Base-by-base conservation (phyloP, 1,140 invertebrate species). In the Caenorhabditis brenneri region DNA sequence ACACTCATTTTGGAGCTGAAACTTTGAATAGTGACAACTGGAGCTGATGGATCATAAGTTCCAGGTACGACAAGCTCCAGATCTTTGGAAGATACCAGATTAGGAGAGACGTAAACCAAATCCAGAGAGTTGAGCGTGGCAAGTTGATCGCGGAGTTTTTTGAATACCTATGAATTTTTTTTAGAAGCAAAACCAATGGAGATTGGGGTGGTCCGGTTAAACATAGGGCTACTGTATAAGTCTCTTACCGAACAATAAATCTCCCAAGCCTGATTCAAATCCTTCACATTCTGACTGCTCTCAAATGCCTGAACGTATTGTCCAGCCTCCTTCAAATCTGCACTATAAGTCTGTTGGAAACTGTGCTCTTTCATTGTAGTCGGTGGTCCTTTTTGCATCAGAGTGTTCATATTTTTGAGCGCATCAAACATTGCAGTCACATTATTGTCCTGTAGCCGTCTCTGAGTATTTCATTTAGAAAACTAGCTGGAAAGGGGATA, bases 241-340 rank as follows among this genome's bases (percentile, higher is more conserved):
- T 19, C 5, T n/a, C 55, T 49, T 24, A 85, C 85, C 33, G 80
- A 81, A 91, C 99, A 99, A 91, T 99, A 99, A 0, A 98, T 92
- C 91, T 99, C 97, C 98, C 98, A 99, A 16, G 98, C 97, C 91
- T 97, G 95, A 89, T 97, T 97, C 29, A 99, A 92, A 88, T 99
- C 96, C 80, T 96, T 93, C 0, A 95, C 94, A 88, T 97, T 96
- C 3, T 94, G 93, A 0, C 95, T 95, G 22, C 94, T 93, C 91
- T 96, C 95, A 88, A 95, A 97, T 85, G 91, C 90, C 94, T 91
- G 94, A 90, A 97, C 99, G 95, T 96, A 98, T 88, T 98, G 95
- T 87, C 95, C 94, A 0, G 97, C 97, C 89, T 99, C 96, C 84
- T 93, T 94, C 74, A 99, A 92, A 91, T 99, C 97, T 78, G 95